Evolutionary conservation across 2,888 invertebrate species (phyloP).

Genomic region (Myopa testacea): DNA sequence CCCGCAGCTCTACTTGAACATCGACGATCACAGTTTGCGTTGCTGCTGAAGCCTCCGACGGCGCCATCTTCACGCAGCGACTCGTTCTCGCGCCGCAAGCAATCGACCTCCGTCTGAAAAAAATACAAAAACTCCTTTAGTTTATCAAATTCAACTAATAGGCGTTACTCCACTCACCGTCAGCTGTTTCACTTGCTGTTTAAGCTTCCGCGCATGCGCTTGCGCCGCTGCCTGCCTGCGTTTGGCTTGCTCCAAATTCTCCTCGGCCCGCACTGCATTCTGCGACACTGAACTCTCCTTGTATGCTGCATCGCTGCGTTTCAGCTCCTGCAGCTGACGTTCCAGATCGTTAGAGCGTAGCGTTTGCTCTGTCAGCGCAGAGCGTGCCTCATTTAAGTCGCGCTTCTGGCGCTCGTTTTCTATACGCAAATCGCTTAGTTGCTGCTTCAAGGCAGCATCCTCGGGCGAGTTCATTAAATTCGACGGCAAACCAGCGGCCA

Average conservation of each 20-base stretch:
- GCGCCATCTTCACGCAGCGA: constrained; percentile 70
- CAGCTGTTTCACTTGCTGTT: constrained; percentile 77
- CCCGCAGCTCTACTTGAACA: constrained; percentile 42
- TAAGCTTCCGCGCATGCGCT: constrained; percentile 74
- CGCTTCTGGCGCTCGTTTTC: constrained; percentile 70
- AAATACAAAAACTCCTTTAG: constrained; percentile 10
- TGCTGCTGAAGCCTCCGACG: constrained; percentile 59
- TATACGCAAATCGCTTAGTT: constrained; percentile 60
- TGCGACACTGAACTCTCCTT: constrained; percentile 70
- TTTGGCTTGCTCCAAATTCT: constrained; percentile 73
- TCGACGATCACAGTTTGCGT: constrained; percentile 48
- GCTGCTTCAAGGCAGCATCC: constrained; percentile 57
- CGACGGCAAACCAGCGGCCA: constrained; percentile 65
- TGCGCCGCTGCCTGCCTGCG: constrained; percentile 74
- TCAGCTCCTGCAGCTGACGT: constrained; percentile 70
- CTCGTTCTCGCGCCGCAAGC: constrained; percentile 71
- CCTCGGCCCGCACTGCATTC: constrained; percentile 73
- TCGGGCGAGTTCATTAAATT: constrained; percentile 66
- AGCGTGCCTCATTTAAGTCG: constrained; percentile 71
- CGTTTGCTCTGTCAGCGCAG: constrained; percentile 71
- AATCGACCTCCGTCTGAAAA: constrained; percentile 70
- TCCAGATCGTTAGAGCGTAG: constrained; percentile 71
- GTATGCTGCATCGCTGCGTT: constrained; percentile 70
- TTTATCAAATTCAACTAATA: background rate
- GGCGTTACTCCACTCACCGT: constrained; percentile 70